phyloP scores from a whole-genome alignment of 1,140 invertebrate species.

The Lepidurus apus region DNA sequence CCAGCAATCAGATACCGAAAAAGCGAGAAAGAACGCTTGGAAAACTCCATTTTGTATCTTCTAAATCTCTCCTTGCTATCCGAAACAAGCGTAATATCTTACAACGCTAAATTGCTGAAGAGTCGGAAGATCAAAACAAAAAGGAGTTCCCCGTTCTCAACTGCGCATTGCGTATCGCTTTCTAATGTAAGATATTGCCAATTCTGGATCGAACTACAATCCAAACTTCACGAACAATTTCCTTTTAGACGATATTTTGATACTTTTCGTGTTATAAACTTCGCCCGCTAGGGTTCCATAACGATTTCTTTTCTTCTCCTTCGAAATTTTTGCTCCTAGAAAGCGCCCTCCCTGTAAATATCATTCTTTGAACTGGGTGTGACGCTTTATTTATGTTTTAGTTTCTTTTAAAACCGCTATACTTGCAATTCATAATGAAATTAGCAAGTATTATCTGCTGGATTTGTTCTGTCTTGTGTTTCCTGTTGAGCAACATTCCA shows the following conservation, averaged over 20 bases:
- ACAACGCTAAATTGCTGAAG: no score
- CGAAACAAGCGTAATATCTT: no score
- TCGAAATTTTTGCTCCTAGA: background rate
- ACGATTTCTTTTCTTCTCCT: background rate
- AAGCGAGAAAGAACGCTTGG: background rate
- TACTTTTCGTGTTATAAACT: no score
- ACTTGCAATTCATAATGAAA: constrained; percentile 6
- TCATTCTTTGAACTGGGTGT: constrained; percentile 1
- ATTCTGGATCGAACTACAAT: no score
- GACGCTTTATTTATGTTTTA: background rate
- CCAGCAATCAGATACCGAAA: background rate
- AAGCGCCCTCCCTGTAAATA: background rate
- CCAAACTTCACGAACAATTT: no score
- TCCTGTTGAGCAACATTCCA: background rate
- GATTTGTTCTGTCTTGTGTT: background rate
- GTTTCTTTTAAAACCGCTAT: background rate
- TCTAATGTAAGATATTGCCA: no score
- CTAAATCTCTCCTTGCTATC: no score
- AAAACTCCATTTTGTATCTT: no score
- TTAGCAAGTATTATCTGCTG: background rate
- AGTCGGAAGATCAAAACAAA: no score
- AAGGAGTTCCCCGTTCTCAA: no score
- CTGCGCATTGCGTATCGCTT: no score
- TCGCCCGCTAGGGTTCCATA: background rate
- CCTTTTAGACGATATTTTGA: no score